phyloP scores from a whole-genome alignment of 2,888 invertebrate species.

The Eristalis tenax region DNA sequence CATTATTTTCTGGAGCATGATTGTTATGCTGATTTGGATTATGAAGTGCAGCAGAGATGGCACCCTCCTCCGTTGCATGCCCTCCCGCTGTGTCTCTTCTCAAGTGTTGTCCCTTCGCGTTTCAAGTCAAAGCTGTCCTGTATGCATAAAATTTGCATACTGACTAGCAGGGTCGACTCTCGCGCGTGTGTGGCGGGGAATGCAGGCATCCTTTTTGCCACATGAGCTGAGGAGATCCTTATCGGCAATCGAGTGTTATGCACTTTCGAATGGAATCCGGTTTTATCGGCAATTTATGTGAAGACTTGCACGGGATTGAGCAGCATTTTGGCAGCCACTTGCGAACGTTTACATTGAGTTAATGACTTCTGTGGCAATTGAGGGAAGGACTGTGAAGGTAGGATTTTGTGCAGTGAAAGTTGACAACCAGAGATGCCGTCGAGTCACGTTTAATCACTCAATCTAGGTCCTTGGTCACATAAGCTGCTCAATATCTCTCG shows the following conservation, averaged over 20 bases:
- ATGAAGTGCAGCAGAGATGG: constrained; percentile 34
- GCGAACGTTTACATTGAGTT: neutral
- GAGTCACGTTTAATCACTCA: no score
- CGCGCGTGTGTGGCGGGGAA: neutral
- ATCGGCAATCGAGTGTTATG: neutral
- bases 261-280: constrained; percentile 39
- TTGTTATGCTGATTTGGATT: constrained; percentile 59
- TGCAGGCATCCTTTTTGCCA: neutral
- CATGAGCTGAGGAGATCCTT: no score
- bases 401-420: neutral
- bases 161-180: neutral
- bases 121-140: constrained; percentile 42
- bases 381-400: neutral
- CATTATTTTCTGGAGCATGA: constrained; percentile 65
- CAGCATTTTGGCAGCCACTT: constrained; percentile 6
- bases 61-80: constrained; percentile 17
- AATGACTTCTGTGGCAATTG: neutral
- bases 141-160: constrained; percentile 50
- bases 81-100: neutral
- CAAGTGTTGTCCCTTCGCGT: constrained; percentile 37
- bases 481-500: no score
- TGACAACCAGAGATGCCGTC: no score
- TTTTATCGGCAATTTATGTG: constrained; percentile 26
- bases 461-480: no score
- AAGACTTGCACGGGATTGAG: neutral